phyloP scores from a whole-genome alignment of 1,140 invertebrate species.

The Andricus grossulariae region DNA sequence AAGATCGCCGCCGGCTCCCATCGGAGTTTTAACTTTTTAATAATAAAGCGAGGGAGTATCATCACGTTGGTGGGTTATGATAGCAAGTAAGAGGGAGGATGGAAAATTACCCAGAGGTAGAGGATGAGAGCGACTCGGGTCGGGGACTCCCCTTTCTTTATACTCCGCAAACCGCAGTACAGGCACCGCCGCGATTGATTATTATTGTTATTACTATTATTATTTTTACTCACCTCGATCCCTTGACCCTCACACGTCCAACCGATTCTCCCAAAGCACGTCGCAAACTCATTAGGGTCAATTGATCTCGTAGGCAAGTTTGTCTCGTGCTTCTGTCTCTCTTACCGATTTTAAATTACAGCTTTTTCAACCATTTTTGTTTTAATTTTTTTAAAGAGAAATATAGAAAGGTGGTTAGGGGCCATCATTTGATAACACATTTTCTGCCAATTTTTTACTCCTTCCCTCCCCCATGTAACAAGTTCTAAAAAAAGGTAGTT shows the following conservation, averaged over 20 bases:
- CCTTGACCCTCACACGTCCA: conserved; percentile 49
- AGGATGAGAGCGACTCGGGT: conserved; percentile 47
- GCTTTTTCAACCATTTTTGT: not conserved
- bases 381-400: not conserved
- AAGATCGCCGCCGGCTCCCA: conserved; percentile 67
- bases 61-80: conserved; percentile 66
- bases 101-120: conserved; percentile 57
- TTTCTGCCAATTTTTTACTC: too few relatives aligned
- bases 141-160: conserved; percentile 38
- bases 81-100: conserved; percentile 50
- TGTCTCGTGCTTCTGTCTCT: conserved; percentile 16
- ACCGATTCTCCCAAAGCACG: conserved; percentile 1
- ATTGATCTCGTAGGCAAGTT: conserved; percentile 25
- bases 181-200: conserved; percentile 72
- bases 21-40: conserved; percentile 72
- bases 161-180: conserved; percentile 68
- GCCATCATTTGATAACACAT: too few relatives aligned
- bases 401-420: too few relatives aligned
- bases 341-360: not conserved
- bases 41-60: conserved; percentile 73
- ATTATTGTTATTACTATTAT: conserved; percentile 64
- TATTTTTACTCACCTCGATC: conserved; percentile 51
- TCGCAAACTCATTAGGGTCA: conserved; percentile 17
- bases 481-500: too few relatives aligned
- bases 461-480: too few relatives aligned